These are phyloP conservation scores for Spheniscus mendiculus DNA, from an alignment of 2,113 vertebrate species.

Conservation along the genomic window DNA sequence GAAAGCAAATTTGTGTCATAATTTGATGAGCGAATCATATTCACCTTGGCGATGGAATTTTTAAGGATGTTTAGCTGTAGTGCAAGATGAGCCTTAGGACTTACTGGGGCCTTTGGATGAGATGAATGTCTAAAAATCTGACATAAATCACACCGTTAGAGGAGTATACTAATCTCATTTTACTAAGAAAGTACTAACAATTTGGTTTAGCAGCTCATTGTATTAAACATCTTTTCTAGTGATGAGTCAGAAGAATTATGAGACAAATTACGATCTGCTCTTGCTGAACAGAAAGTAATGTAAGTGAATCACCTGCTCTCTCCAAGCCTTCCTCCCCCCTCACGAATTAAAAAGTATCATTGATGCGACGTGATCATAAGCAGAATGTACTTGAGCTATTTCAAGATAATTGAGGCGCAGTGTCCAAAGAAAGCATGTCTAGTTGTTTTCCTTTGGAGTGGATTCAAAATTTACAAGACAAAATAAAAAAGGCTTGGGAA, in stretches of 20 bases:
- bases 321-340: not conserved
- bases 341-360: not conserved
- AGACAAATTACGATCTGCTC: not conserved
- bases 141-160: not conserved
- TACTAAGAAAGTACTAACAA: not conserved
- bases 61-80: not conserved
- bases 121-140: not conserved
- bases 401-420: not conserved
- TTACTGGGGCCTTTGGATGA: not conserved
- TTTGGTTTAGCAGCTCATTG: not conserved
- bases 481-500: not conserved
- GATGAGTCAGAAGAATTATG: constrained; percentile 8
- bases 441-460: not conserved
- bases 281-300: not conserved
- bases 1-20: not conserved
- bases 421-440: not conserved
- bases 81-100: not conserved
- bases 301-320: not conserved
- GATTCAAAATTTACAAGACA: not conserved
- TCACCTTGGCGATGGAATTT: not conserved
- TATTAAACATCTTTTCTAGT: not conserved
- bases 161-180: not conserved
- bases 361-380: not conserved
- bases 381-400: not conserved
- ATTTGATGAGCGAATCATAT: not conserved